Conservation (phyloP, 2,797 vertebrate species). For the Crocodylus rhombifer region DNA sequence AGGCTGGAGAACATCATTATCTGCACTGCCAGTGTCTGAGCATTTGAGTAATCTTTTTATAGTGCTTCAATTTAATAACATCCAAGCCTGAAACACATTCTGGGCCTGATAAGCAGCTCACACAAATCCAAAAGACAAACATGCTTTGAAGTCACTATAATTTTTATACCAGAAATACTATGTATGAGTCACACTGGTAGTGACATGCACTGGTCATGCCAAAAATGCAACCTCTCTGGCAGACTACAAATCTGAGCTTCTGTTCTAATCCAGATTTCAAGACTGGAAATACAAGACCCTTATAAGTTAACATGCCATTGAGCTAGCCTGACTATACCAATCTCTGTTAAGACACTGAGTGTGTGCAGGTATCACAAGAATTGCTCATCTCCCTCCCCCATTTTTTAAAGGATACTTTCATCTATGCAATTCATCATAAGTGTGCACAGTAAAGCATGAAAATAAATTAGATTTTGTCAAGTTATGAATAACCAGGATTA, state of each 20-base stretch:
- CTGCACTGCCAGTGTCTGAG: slow-evolving; percentile 36
- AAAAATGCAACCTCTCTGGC: background rate
- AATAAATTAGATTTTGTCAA: slow-evolving; percentile 47
- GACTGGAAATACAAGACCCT: background rate
- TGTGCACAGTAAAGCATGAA: slow-evolving; percentile 41
- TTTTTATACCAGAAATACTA: slow-evolving; percentile 40
- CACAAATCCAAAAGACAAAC: slow-evolving; percentile 27
- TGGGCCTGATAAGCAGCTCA: slow-evolving; percentile 46
- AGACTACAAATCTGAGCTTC: background rate
- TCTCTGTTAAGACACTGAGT: background rate
- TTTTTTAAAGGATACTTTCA: background rate
- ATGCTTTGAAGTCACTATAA: slow-evolving; percentile 10
- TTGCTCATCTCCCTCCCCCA: background rate
- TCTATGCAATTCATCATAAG: background rate
- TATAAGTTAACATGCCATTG: background rate
- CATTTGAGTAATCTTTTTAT: slow-evolving; percentile 69
- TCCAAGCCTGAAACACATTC: slow-evolving; percentile 30
- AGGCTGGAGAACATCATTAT: slow-evolving; percentile 60
- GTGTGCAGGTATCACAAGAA: background rate
- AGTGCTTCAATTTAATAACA: slow-evolving; percentile 64
- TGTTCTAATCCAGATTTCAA: background rate
- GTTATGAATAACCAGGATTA: slow-evolving; percentile 34
- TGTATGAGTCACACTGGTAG: background rate
- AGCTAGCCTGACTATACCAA: background rate
- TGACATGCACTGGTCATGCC: background rate